Conservation (phyloP, 2,113 vertebrate species). For the Scomber colias region DNA sequence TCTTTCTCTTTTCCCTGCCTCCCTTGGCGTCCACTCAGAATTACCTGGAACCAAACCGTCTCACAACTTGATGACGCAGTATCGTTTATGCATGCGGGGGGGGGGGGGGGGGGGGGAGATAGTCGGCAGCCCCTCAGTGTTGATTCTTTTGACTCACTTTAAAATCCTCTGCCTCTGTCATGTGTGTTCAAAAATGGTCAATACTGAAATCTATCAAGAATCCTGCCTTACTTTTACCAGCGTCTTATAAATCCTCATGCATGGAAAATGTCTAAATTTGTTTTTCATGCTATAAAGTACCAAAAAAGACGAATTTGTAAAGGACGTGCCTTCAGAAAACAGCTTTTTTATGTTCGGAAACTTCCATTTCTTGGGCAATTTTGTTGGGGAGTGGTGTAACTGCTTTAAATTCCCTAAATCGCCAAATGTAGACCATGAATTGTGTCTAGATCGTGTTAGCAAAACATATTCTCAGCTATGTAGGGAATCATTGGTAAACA, state of each 20-base stretch:
- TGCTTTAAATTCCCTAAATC: background rate
- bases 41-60: constrained; percentile 71
- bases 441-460: background rate
- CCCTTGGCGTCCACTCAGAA: constrained; percentile 71
- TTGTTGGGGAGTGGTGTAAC: background rate
- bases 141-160: constrained; percentile 50
- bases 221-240: background rate
- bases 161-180: constrained; percentile 35
- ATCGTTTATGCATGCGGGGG: constrained; percentile 57
- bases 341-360: background rate
- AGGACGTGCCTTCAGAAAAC: background rate
- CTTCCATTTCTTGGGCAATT: background rate
- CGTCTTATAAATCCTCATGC: background rate
- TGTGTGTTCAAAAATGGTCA: constrained; percentile 28
- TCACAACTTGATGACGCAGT: constrained; percentile 62
- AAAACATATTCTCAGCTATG: background rate
- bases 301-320: background rate
- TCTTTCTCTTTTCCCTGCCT: constrained; percentile 69
- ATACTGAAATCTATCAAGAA: constrained; percentile 17
- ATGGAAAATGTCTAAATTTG: constrained; percentile 37
- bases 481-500: background rate
- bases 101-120: constrained; percentile 40
- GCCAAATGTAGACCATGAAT: background rate
- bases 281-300: constrained; percentile 24
- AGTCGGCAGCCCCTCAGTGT: constrained; percentile 25